Base-by-base conservation (phyloP, 1,140 invertebrate genomes). In the Neotoxoptera formosana region DNA sequence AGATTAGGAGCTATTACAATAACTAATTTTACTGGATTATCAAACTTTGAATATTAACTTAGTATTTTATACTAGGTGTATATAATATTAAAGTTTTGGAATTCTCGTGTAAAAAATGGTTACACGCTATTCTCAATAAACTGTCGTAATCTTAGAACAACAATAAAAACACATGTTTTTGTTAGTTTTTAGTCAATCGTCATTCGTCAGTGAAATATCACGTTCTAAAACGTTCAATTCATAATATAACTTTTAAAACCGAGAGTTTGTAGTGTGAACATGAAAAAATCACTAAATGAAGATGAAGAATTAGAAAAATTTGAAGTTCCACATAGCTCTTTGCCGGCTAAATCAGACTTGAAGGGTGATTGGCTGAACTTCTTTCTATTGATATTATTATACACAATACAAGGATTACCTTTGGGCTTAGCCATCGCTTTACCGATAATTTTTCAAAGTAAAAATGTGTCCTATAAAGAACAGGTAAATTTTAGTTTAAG, bases 321-420 rank as follows among this genome's bases (percentile, higher is more conserved):
- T 76, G 60, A 76, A 76, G 14, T 17, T 34, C 6, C 30, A 76
- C 7, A 30, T 34, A 11, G 17, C 14, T 76, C 30, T n/a, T 76
- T 76, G 14, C 60, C 8, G 41, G 36, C 2, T 1, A 53, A 89
- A 30, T 7, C 87, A 89, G 34, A 53, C 17, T 89, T 89, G 48
- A 89, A 48, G 6, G 87, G 87, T 20, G 97, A 98, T 95, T 96
- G 96, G 94, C 95, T 96, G 84, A 98, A 98, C 95, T 98, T 99
- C 94, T 96, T 97, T 8, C 96, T 99, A 81, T 96, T 99, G 84
- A 96, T 99, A 94, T 98, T 99, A 95, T 96, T 99, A 3, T 99
- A 99, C 95, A 96, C 99, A 67, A 96, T 99, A 9, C 99, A 99
- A 96, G 99, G 99, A 3, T 98, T 99, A 95, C 99, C 99, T 7